Conservation (phyloP, 35 echinoderm and acorn worm species). For the Lytechinus variegatus region DNA sequence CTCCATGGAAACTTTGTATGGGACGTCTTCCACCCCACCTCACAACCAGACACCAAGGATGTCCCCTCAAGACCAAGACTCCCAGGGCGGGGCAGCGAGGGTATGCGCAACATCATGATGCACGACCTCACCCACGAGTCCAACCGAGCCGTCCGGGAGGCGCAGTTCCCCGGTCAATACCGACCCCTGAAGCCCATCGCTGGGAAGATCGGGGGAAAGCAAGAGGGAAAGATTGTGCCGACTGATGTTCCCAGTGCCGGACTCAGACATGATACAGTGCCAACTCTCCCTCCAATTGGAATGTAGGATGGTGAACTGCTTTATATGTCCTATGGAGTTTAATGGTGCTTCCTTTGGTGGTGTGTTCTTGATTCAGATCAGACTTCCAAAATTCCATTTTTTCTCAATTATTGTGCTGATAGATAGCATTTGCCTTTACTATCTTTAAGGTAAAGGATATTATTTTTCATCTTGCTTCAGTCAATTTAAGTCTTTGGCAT, state of each 20-base stretch:
- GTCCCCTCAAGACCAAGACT: background rate
- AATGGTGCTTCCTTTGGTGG: background rate
- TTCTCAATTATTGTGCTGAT: background rate
- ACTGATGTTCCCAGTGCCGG: background rate
- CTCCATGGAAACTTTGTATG: constrained; percentile 93
- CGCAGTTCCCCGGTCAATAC: background rate
- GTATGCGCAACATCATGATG: constrained; percentile 33
- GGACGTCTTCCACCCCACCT: constrained; percentile 89
- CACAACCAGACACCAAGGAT: background rate
- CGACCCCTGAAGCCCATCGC: constrained; percentile 18
- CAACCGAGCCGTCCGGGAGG: background rate
- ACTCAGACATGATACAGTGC: constrained; percentile 12
- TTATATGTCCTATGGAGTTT: background rate
- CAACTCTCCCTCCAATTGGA: background rate
- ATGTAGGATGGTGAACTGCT: background rate
- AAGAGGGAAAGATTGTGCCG: background rate
- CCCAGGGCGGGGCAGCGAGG: constrained; percentile 26
- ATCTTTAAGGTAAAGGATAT: too few species aligned
- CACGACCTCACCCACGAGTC: background rate
- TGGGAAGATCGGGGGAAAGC: background rate
- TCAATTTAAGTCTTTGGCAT: too few species aligned
- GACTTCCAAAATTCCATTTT: background rate
- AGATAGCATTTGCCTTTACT: background rate
- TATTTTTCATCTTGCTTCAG: too few species aligned
- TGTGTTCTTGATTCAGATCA: background rate